A percentile compares a stretch with the other conserved stretches of the same genome.
Evolutionary conservation across 1,140 invertebrate species (phyloP).

Genomic region (Neocloeon triangulifer): DNA sequence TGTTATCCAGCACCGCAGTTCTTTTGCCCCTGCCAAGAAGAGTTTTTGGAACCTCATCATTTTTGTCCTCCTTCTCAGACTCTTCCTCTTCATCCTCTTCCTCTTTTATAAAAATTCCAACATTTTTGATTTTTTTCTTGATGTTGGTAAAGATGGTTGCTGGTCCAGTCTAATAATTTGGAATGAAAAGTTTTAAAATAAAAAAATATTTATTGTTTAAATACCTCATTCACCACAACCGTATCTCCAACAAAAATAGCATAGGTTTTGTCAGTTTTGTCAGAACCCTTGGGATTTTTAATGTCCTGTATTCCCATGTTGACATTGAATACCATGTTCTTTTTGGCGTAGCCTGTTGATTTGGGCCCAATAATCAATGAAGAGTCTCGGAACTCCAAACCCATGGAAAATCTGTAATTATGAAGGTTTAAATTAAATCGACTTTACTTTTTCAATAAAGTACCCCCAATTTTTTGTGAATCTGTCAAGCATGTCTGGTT

Average conservation of each 20-base stretch:
- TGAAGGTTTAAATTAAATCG: constrained; percentile 2
- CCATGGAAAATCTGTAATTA: constrained; percentile 59
- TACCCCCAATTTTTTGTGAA: constrained; percentile 83
- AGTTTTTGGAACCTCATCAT: constrained; percentile 31
- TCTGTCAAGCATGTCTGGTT: constrained; percentile 67
- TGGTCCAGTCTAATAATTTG: constrained; percentile 22
- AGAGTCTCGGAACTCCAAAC: constrained; percentile 94
- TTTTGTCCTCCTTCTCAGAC: constrained; percentile 46
- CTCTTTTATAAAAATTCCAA: constrained; percentile 90
- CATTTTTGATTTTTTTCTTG: constrained; percentile 90
- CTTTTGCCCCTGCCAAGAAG: constrained; percentile 59
- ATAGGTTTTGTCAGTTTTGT: constrained; percentile 74
- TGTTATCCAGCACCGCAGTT: constrained; percentile 85
- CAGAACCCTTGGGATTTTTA: constrained; percentile 55
- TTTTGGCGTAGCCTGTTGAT: constrained; percentile 53
- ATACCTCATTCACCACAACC: constrained; percentile 72
- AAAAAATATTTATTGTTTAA: constrained; percentile 1
- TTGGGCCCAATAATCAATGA: constrained; percentile 82
- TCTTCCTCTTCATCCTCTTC: constrained; percentile 57
- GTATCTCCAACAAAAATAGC: constrained; percentile 95
- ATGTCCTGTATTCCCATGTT: constrained; percentile 85
- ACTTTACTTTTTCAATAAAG: background rate
- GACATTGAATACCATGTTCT: constrained; percentile 94
- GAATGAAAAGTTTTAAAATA: constrained; percentile 6
- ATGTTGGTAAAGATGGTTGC: constrained; percentile 72